A percentile compares a stretch with the other conserved stretches of the same genome.
Evolutionary conservation across 2,113 vertebrate species (phyloP).

Genomic region (Astatotilapia flaviijosephi): DNA sequence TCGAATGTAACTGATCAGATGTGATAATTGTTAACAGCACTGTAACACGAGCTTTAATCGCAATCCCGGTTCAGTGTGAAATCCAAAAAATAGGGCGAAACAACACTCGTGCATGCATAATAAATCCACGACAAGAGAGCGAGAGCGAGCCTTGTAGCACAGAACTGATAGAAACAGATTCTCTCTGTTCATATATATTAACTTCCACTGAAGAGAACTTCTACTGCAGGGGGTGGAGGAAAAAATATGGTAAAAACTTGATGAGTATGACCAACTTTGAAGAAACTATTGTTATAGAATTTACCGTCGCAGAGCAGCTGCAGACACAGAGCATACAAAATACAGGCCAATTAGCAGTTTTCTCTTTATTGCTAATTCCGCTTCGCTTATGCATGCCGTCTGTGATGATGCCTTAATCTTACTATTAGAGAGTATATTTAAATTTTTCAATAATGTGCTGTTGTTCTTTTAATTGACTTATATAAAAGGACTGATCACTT

Average conservation of each 20-base stretch:
- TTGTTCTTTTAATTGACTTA: not conserved
- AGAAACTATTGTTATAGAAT: not conserved
- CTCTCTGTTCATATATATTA: slow-evolving; percentile 34
- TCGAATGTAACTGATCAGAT: not conserved
- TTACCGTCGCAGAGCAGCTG: not conserved
- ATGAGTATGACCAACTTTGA: not conserved
- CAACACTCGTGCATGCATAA: slow-evolving; percentile 34
- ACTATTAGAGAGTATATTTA: not conserved
- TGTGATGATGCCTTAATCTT: not conserved
- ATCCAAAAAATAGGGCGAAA: slow-evolving; percentile 15
- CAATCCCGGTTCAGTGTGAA: not conserved
- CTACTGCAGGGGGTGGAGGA: not conserved
- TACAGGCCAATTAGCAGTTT: not conserved
- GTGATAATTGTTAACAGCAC: slow-evolving; percentile 9
- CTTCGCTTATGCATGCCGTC: not conserved
- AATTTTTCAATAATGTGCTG: not conserved
- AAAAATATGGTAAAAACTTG: not conserved
- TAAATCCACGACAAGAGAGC: not conserved
- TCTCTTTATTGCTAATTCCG: not conserved
- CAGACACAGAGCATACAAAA: not conserved
- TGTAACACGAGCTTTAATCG: slow-evolving; percentile 20
- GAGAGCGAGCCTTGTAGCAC: not conserved
- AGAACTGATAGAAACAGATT: slow-evolving; percentile 18
- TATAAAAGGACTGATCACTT: not conserved
- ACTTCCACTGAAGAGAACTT: not conserved